Percentiles rank a stretch among this genome's conserved stretches.
Evolutionary conservation across 2,797 vertebrate species (phyloP).

Genomic region (Galaxias olidus): DNA sequence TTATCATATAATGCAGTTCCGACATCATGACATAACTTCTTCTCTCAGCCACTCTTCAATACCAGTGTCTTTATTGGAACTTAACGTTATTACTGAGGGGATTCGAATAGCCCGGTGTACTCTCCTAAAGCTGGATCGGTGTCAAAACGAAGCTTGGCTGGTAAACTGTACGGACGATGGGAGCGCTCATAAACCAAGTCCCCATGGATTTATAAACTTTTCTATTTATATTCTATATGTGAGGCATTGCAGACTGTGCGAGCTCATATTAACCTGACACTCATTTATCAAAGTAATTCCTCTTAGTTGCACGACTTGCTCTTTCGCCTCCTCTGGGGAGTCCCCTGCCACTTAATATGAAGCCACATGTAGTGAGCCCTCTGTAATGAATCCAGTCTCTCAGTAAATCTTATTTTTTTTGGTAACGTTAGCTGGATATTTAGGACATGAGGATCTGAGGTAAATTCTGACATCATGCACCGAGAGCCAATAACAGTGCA

Average conservation of each 20-base stretch:
- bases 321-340: conserved; percentile 53
- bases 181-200: conserved; percentile 38
- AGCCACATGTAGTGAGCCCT: conserved; percentile 60
- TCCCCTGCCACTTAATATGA: conserved; percentile 63
- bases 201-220: conserved; percentile 63
- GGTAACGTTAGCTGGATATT: conserved; percentile 39
- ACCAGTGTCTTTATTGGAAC: conserved; percentile 19
- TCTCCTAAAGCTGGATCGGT: conserved; percentile 36
- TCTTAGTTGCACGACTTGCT: conserved; percentile 69
- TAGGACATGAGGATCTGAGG: conserved; percentile 22
- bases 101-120: conserved; percentile 17
- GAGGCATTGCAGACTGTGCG: conserved; percentile 49
- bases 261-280: conserved; percentile 70
- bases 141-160: conserved; percentile 23
- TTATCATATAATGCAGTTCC: conserved; percentile 16
- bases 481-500: conserved; percentile 3
- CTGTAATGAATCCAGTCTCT: conserved; percentile 63
- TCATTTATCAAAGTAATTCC: conserved; percentile 77
- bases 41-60: conserved; percentile 23
- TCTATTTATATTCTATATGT: conserved; percentile 41
- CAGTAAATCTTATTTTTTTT: conserved; percentile 46
- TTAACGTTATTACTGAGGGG: conserved; percentile 24
- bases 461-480: conserved; percentile 42
- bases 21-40: conserved; percentile 6
- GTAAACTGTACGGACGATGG: conserved; percentile 19